These are phyloP conservation scores for Myoxocephalus aenaeus DNA, from an alignment of 2,797 vertebrate genomes.

Conservation along the genomic window DNA sequence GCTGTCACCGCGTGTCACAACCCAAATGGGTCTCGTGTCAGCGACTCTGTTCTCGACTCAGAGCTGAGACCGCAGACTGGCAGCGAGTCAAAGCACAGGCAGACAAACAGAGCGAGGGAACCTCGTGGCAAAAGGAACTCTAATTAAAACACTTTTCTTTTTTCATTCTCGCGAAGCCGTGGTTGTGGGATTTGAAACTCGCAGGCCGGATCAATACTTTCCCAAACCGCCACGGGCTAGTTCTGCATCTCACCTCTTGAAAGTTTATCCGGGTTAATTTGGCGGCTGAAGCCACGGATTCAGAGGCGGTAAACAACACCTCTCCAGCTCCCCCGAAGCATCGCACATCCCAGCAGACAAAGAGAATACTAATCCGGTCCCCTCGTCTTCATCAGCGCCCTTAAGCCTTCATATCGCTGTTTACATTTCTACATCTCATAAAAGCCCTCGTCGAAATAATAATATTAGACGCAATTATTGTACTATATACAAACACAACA, in stretches of 20 bases:
- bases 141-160: constrained; percentile 73
- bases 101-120: constrained; percentile 4
- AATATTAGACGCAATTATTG: not conserved
- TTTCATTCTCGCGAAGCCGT: constrained; percentile 13
- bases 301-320: constrained; percentile 61
- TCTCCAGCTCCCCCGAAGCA: constrained; percentile 42
- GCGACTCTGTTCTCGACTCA: constrained; percentile 62
- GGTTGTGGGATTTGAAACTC: constrained; percentile 58
- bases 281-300: constrained; percentile 59
- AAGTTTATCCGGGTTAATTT: constrained; percentile 71
- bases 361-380: constrained; percentile 43
- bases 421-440: constrained; percentile 30
- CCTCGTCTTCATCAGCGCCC: constrained; percentile 23
- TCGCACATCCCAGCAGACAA: constrained; percentile 35
- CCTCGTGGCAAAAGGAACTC: constrained; percentile 52
- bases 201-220: constrained; percentile 73
- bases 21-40: constrained; percentile 46
- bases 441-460: not conserved
- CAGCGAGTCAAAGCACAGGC: constrained; percentile 46
- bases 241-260: constrained; percentile 65
- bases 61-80: constrained; percentile 56
- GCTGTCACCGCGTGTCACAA: constrained; percentile 22
- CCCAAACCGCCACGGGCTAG: constrained; percentile 48
- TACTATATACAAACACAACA: not conserved
- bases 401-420: constrained; percentile 29